These are phyloP conservation scores for Epizoanthus rinbou DNA, from an alignment of 92 coral and sea anemone genomes.

Conservation along the genomic window DNA sequence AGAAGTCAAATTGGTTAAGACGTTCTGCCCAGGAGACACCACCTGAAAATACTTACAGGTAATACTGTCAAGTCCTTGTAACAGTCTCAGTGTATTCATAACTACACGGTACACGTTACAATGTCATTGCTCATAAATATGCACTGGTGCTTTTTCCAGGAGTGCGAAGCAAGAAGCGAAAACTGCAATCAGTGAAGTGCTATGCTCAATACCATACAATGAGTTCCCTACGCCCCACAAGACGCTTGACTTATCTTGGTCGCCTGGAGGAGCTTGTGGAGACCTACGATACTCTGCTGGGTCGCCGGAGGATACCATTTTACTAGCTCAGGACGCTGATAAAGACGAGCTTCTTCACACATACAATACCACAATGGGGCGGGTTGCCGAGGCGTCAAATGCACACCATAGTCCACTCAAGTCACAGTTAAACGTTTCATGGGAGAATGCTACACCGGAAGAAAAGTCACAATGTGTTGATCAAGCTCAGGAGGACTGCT, in stretches of 20 bases:
- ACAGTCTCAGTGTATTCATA: not conserved
- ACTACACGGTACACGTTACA: not conserved
- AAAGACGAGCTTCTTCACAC: conserved; percentile 10
- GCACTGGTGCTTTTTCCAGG: not conserved
- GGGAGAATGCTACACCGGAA: conserved; percentile 33
- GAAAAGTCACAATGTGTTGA: conserved; percentile 43
- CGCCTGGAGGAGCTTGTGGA: not conserved
- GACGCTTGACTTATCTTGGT: not conserved
- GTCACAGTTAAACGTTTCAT: conserved; percentile 3
- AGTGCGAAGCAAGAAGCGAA: conserved; percentile 15
- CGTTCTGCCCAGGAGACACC: too few relatives aligned
- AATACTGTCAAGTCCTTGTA: too few relatives aligned
- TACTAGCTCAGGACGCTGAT: not conserved
- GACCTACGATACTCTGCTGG: not conserved
- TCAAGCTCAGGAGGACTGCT: conserved; percentile 45
- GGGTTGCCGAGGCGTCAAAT: conserved; percentile 11
- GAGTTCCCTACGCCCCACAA: not conserved
- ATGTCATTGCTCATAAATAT: not conserved
- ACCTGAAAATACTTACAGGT: too few relatives aligned
- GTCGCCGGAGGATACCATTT: not conserved
- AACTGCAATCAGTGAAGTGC: not conserved
- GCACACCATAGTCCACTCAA: not conserved
- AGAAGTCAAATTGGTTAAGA: conserved; percentile 10
- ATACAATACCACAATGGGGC: conserved; percentile 33
- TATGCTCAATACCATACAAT: conserved; percentile 14